These are phyloP conservation scores for Chymomyza procnemis DNA, from an alignment of 2,888 invertebrate genomes.

Conservation along the genomic window DNA sequence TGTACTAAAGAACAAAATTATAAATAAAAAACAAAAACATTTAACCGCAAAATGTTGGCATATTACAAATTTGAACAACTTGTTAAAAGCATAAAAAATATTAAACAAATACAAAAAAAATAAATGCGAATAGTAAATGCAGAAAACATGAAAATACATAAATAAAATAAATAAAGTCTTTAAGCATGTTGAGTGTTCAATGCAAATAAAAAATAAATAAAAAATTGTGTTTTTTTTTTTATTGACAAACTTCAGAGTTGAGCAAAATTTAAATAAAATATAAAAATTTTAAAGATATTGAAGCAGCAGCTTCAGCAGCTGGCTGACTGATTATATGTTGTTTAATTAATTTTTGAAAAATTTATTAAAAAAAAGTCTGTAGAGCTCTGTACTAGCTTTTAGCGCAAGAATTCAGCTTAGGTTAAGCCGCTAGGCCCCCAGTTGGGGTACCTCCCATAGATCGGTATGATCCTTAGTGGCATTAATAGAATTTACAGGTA, in stretches of 20 bases:
- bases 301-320: no score
- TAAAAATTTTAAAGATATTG: no score
- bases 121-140: conserved; percentile 58
- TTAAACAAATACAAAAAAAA: conserved; percentile 44
- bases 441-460: no score
- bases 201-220: conserved; percentile 50
- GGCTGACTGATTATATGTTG: no score
- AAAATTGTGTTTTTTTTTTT: not conserved
- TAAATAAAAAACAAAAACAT: conserved; percentile 27
- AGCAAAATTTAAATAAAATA: no score
- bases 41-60: conserved; percentile 26
- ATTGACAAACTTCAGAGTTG: not conserved
- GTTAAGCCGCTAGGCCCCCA: no score
- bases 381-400: no score
- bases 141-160: conserved; percentile 64
- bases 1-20: conserved; percentile 31
- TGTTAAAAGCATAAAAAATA: conserved; percentile 21
- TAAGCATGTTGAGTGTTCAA: conserved; percentile 72
- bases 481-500: no score
- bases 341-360: no score
- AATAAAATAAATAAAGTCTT: conserved; percentile 67
- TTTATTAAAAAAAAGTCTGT: no score
- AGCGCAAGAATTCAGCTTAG: no score
- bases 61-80: conserved; percentile 17
- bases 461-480: no score